Base-by-base conservation (phyloP, 92 coral and sea anemone species). In the Epizoanthus rinbou region DNA sequence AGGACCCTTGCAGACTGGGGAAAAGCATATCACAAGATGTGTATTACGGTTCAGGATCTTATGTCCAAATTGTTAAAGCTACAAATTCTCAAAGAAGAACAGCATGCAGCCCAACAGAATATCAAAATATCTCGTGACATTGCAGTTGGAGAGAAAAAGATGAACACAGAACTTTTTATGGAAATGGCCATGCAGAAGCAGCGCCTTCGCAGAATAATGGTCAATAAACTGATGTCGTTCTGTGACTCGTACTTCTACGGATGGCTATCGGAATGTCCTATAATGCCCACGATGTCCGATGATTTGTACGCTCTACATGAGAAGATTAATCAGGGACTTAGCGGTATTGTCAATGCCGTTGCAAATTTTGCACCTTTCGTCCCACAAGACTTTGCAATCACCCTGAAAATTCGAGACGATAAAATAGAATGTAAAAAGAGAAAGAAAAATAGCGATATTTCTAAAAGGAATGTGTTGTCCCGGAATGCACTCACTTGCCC, bases 121-220 rank as follows among this genome's bases (percentile, higher is more conserved):
- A 73, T 87, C n/a, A 64, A 22, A 47, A 4, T 69, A 41, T 82
- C 87, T 39, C 84, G 62, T 0, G 62, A 87, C 18, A 64, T 65
- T 47, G 90, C 72, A 64, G 22, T 21, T 10, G n/a, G 39, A 24
- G 67, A 23, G 1, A 35, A 52, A 47, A 41, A 14, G 22, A 67
- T 74, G 69, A 87, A 87, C 52, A 87, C 62, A 5, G 84, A 74
- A 37, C 80, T 82, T 5, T 59, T 87, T 5, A 70, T 82, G 8
- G 74, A 84, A 21, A 74, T 84, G 87, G 82, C 87, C 7, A 37
- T 84, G 33, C 87, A 84, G 33, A 87, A 87, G 75, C 85, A 87
- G 45, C 76, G 90, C 33, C 90, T 87, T 83, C 87, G 90, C 35
- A 74, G 74, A 69, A 82, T 87, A 41, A 87, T 87, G 90, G 87